Base-by-base conservation (phyloP, 2,888 invertebrate genomes). In the Sesamia inferens region DNA sequence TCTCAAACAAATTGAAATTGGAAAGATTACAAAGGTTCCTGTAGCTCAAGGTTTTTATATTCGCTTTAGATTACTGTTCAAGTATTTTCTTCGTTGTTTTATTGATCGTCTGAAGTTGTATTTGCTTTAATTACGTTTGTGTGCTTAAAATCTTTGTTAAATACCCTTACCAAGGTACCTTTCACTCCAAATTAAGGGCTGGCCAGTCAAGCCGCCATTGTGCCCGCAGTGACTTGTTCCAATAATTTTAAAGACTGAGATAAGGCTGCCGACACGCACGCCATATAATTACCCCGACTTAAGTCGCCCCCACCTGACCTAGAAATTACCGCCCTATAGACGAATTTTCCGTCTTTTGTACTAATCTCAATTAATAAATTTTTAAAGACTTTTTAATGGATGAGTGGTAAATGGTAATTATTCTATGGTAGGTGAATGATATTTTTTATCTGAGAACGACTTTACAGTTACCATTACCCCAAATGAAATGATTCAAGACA, bases 281-380 rank as follows among this genome's bases (percentile, higher is more conserved):
- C 85, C 80, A 85, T 87, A 84, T 91, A 90, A 92, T 92, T 92
- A 90, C 87, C 78, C 76, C 81, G 81, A 82, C 87, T 88, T 72
- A 77, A 83, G 80, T 68, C 72, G 74, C 76, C 81, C 84, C 83
- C 74, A 79, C 80, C 85, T 89, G 87, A 87, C 87, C 88, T 84
- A 74, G 88, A 88, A 90, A 85, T 89, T 85, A 83, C 87, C 88
- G 87, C 87, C 89, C 58, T 73, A 65, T 87, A 74, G 70, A 62
- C 71, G 63, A 71, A 71, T 84, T 84, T 85, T 81, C 84, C 76
- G 82, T 48, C 76, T 74, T 74, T 84, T 73, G 72, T 69, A 64
- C 24, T n/a, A 58, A 54, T 67, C 57, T 61, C 59, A 66, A 66
- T 73, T 44, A 65, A 31, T 69, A 58, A 42, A 68, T 59, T 71